phyloP scores from a whole-genome alignment of 2,888 invertebrate species.

The Limenitis camilla region DNA sequence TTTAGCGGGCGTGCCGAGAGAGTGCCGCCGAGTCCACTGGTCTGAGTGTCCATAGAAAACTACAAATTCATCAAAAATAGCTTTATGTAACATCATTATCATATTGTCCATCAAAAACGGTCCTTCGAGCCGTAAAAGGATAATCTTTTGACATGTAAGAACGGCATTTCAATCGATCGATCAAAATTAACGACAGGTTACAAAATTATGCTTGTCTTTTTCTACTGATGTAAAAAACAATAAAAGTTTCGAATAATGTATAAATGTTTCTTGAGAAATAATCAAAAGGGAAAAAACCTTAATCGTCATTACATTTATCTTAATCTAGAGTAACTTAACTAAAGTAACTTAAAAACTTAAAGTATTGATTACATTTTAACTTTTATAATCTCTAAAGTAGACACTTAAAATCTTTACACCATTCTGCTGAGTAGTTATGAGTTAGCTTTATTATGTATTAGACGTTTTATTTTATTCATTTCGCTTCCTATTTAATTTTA shows the following conservation, averaged over 20 bases:
- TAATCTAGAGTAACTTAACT: too few species aligned
- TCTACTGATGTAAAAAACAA: not conserved
- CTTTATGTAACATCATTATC: constrained; percentile 15
- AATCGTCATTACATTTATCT: too few species aligned
- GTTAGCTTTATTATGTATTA: too few species aligned
- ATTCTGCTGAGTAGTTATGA: too few species aligned
- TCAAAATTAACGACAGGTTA: constrained; percentile 23
- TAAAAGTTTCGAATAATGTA: not conserved
- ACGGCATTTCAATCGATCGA: constrained; percentile 16
- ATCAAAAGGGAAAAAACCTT: too few species aligned
- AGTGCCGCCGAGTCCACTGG: constrained; percentile 31
- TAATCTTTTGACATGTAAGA: constrained; percentile 16
- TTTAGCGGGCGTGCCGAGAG: constrained; percentile 66
- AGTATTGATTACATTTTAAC: too few species aligned
- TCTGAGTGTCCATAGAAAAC: constrained; percentile 23
- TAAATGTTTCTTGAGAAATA: not conserved
- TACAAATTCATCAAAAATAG: constrained; percentile 16
- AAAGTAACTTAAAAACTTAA: too few species aligned
- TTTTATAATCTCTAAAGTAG: too few species aligned
- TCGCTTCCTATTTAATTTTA: too few species aligned
- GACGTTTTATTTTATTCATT: too few species aligned
- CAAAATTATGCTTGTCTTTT: constrained; percentile 17
- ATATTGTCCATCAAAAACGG: constrained; percentile 20
- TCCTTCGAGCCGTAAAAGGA: constrained; percentile 21
- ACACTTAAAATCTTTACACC: too few species aligned